Percentiles rank a stretch among this genome's conserved stretches.
These are phyloP conservation scores for Dinoponera quadriceps DNA, from an alignment of 1,140 invertebrate species.

Conservation along the genomic window DNA sequence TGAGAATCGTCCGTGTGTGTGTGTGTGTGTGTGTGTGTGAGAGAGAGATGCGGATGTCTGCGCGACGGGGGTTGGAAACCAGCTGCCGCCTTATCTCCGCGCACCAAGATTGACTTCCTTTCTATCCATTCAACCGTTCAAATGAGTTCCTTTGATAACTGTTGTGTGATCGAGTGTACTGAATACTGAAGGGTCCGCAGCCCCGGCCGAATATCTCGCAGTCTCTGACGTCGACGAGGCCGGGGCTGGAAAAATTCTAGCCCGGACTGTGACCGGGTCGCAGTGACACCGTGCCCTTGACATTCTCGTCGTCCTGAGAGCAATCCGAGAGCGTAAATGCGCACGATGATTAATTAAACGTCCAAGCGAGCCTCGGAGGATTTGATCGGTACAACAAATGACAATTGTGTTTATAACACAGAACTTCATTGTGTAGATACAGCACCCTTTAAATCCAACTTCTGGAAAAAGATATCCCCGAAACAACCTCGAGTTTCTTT, in stretches of 20 bases:
- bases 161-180: constrained; percentile 86
- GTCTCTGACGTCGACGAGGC: constrained; percentile 64
- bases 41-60: constrained; percentile 51
- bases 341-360: background rate
- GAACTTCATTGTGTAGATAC: no score
- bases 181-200: constrained; percentile 84
- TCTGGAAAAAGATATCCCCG: no score
- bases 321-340: background rate
- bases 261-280: constrained; percentile 20
- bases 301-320: constrained; percentile 15
- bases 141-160: constrained; percentile 87
- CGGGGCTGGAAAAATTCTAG: constrained; percentile 49
- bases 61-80: constrained; percentile 36
- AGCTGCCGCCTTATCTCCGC: constrained; percentile 83
- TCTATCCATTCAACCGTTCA: constrained; percentile 86
- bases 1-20: no score
- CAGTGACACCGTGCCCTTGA: constrained; percentile 7
- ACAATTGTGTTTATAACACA: no score
- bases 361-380: background rate
- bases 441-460: no score
- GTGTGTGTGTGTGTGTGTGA: no score
- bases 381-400: no score
- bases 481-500: no score
- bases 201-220: constrained; percentile 68
- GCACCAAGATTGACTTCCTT: constrained; percentile 86